These are phyloP conservation scores for Entomobrya proxima DNA, from an alignment of 2,888 invertebrate genomes.

Conservation along the genomic window DNA sequence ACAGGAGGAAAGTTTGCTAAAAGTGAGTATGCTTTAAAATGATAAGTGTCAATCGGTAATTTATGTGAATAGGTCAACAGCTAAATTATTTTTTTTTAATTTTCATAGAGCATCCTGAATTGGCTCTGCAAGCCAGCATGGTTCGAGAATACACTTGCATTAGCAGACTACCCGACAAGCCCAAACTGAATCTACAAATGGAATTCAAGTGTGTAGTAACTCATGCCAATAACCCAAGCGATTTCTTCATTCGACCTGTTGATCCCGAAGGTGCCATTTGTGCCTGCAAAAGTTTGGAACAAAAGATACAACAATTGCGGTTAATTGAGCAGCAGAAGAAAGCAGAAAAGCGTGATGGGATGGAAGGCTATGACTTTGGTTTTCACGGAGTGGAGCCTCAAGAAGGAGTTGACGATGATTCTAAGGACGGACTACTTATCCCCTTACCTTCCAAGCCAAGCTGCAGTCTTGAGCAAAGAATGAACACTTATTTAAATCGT, in stretches of 20 bases:
- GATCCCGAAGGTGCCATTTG: background rate
- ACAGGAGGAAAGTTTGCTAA: slow-evolving; percentile 40
- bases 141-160: background rate
- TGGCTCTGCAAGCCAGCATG: background rate
- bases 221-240: background rate
- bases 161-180: background rate
- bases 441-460: background rate
- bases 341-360: background rate
- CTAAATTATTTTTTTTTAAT: background rate
- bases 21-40: slow-evolving; percentile 29
- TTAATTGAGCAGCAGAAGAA: no score
- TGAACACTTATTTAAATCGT: background rate
- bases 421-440: background rate
- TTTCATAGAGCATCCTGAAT: slow-evolving; percentile 15
- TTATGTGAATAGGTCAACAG: background rate
- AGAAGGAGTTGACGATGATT: background rate
- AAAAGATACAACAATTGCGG: background rate
- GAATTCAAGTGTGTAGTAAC: background rate
- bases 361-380: slow-evolving; percentile 29
- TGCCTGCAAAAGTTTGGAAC: background rate
- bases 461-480: background rate
- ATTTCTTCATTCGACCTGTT: slow-evolving; percentile 43
- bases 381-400: background rate
- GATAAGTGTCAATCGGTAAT: no score
- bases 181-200: background rate